Evolutionary conservation across 2,113 vertebrate species (phyloP), one percentile per base, ranked within the genome.

Genomic region (Erythrocercus mccallii): DNA sequence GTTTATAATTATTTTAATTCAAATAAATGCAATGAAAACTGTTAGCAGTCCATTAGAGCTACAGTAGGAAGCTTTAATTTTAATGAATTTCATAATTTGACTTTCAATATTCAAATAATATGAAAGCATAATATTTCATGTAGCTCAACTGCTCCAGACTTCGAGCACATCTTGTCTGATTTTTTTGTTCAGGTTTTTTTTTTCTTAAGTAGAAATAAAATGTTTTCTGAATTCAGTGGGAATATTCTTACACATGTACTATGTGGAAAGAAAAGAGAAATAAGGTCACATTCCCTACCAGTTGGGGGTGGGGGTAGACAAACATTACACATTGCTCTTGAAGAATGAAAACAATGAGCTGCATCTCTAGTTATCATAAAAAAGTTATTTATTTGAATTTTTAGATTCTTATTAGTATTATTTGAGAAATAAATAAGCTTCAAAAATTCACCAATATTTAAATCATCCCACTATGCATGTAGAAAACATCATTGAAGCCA

Each of bases 101-200:
- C 11, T 81, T 73, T 86, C 53, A 45, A 18, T 54, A 77, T 61
- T 88, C n/a, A 81, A 69, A 77, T 65, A 81, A 58, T 14, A 2
- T 23, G 64, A 86, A 62, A 9, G 4, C 8, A 82, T 60, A n/a
- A n/a, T n/a, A n/a, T n/a, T n/a, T 90, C 84, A 73, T 73, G 33
- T 58, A 84, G 61, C 60, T 96, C 86, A 96, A 78, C 83, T 82
- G 70, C 62, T 91, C 54, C 69, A 95, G 82, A 81, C 47, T 86
- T 96, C 0, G 1, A 97, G 90, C n/a, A 93, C 82, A 96, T 96
- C 92, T 88, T 88, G 71, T 48, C 47, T 92, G 71, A 81, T 47
- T 60, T 72, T 40, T 35, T 64, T 0, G 5, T 47, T 86, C 27
- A 31, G 37, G 35, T 31, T 35, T n/a, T 5, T 37, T 40, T 47